A percentile compares a stretch with the other conserved stretches of the same genome.
These are phyloP conservation scores for Puma concolor DNA, from an alignment of 2,113 vertebrate genomes.

Conservation along the genomic window DNA sequence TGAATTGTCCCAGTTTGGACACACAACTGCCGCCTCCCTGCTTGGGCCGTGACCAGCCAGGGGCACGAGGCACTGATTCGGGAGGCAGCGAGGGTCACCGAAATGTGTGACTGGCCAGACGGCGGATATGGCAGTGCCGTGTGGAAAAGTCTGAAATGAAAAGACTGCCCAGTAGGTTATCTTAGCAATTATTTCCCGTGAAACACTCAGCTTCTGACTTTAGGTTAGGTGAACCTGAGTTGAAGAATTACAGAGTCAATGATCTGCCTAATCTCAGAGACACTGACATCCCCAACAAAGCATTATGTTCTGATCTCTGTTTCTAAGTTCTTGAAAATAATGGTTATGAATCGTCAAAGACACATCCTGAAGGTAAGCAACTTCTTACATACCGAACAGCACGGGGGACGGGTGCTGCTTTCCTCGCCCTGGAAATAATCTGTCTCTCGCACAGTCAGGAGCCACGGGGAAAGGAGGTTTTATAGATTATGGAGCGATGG, in stretches of 20 bases:
- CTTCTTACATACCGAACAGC: rapidly evolving
- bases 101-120: rapidly evolving
- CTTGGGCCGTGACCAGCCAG: neutral
- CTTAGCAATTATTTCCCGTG: neutral
- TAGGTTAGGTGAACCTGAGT: neutral
- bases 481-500: rapidly evolving
- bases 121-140: rapidly evolving
- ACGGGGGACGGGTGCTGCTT: rapidly evolving
- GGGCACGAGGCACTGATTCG: rapidly evolving
- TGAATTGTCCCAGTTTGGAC: rapidly evolving
- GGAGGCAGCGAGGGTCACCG: rapidly evolving
- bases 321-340: neutral
- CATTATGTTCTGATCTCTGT: neutral
- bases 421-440: rapidly evolving
- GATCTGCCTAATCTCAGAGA: neutral
- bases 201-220: neutral
- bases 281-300: neutral
- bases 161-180: too few relatives aligned
- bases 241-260: rapidly evolving
- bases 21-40: neutral
- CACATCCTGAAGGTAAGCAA: neutral
- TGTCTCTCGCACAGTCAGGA: rapidly evolving
- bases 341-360: neutral
- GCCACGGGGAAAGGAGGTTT: neutral
- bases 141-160: neutral